Evolutionary conservation across 2,113 vertebrate genomes (phyloP), one percentile per base, ranked within the genome.

Genomic region (Condylura cristata): DNA sequence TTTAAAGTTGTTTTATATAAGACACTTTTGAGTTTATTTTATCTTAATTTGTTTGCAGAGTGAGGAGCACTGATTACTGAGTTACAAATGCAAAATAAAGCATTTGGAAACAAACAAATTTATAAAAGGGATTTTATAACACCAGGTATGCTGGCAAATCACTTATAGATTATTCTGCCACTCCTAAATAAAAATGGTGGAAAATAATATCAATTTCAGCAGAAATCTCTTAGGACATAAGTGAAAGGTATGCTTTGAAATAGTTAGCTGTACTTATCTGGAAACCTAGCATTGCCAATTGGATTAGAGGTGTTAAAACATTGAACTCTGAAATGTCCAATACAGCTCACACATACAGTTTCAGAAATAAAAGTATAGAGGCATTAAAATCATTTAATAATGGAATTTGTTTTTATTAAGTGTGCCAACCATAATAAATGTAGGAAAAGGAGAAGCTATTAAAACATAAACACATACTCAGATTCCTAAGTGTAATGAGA

Each of bases 141-240:
- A 65, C 39, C 26, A 90, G 51, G 68, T 79, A 71, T 24, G 66
- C 26, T 68, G 58, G 34, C 60, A 78, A 66, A 10, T 86, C 85
- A 87, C 61, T 93, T 92, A 65, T 1, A 4, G 72, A 89, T 68
- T 81, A 46, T 82, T 90, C 26, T 53, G 63, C 39, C 7, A 81
- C 17, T 44, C 16, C 75, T 80, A 78, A 63, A 34, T 83, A 96
- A 75, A 89, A 97, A 95, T 0, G 0, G 79, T 91, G 92, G 95
- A 95, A 97, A 97, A 96, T 95, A 92, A 95, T 3, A 18, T 94
- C 91, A 95, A 96, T 96, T 98, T 96, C 91, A 97, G 79, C 89
- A 95, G 80, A 94, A 96, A 98, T 90, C 81, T 94, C 89, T 91
- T 61, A 95, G 93, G 71, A 97, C 94, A 97, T 95, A 97, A 68